phyloP scores from a whole-genome alignment of 2,113 vertebrate genomes.

The Mandrillus leucophaeus region DNA sequence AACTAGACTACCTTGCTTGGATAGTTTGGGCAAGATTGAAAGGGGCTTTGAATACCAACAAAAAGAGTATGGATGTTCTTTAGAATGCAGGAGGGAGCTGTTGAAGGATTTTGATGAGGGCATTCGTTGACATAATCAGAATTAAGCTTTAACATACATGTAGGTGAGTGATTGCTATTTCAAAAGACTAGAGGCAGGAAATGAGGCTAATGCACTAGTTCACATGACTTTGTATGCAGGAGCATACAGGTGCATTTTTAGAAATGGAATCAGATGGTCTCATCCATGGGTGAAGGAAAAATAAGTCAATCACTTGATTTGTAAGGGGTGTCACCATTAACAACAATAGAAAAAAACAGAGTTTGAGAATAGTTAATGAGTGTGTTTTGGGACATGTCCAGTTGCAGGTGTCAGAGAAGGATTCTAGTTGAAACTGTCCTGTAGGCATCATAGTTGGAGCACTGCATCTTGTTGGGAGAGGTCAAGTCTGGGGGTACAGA shows the following conservation, averaged over 20 bases:
- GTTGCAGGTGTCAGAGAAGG: neutral
- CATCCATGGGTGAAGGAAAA: constrained; percentile 1
- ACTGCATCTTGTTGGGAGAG: neutral
- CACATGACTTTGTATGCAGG: neutral
- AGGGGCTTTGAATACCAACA: neutral
- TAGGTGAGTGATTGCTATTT: neutral
- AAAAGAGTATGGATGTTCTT: neutral
- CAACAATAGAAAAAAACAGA: neutral
- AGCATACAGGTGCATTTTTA: constrained; percentile 4
- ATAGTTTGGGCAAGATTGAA: neutral
- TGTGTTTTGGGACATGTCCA: neutral
- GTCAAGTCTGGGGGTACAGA: neutral
- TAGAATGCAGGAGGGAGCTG: neutral
- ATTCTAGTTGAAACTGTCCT: neutral
- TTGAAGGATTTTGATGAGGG: constrained; percentile 19
- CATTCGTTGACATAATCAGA: neutral
- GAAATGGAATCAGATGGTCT: neutral
- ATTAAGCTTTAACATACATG: constrained; percentile 3
- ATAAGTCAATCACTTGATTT: neutral
- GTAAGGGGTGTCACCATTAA: neutral
- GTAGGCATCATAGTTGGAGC: neutral
- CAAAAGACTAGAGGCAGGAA: neutral
- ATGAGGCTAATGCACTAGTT: neutral
- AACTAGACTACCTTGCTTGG: neutral
- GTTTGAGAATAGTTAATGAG: neutral